Base-by-base conservation (phyloP, 2,113 vertebrate species). In the Eubucco bourcierii region DNA sequence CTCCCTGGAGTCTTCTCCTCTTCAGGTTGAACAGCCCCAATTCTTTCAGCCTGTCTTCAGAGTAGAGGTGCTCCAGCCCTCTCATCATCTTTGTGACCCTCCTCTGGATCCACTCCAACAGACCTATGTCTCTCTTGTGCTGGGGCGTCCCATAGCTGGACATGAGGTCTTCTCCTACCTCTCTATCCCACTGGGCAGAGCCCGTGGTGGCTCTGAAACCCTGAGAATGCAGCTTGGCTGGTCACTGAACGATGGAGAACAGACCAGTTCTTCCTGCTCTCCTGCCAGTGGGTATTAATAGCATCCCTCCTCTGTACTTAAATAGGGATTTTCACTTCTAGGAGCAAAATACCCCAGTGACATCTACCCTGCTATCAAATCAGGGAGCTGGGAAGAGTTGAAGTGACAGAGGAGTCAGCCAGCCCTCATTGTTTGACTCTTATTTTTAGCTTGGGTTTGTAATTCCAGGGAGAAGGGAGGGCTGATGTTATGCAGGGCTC, bases 191-290 rank as follows among this genome's bases (percentile, higher is more conserved):
- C 53, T 9, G 20, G 31, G 70, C 25, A 75, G 84, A 87, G 56
- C 67, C 44, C 52, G 15, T 2, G 25, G 53, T 3, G 7, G 66
- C 61, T 82, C 34, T 4, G 65, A 50, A 86, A 72, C 63, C 74
- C 56, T 0, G 67, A 93, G 93, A 87, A 95, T 29, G 50, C 34
- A 6, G 77, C 80, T 4, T 0, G 12, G 86, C 61, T 52, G 47
- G 50, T 52, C 0, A 4, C 56, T 6, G 14, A 37, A 53, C 1
- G 15, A 28, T 12, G 59, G 68, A 10, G 12, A 15, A 59, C 90
- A 87, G 91, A 90, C 84, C 58, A 61, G 92, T 91, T 93, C 82
- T 91, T 82, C 95, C 90, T 58, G 92, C 90, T 93, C 25, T 81
- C 29, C 91, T 44, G 34, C 60, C 74, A 20, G 29, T 39, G 60